Evolutionary conservation across 2,888 invertebrate genomes (phyloP), one percentile per base, ranked within the genome.

Genomic region (Eupithecia exiguata): DNA sequence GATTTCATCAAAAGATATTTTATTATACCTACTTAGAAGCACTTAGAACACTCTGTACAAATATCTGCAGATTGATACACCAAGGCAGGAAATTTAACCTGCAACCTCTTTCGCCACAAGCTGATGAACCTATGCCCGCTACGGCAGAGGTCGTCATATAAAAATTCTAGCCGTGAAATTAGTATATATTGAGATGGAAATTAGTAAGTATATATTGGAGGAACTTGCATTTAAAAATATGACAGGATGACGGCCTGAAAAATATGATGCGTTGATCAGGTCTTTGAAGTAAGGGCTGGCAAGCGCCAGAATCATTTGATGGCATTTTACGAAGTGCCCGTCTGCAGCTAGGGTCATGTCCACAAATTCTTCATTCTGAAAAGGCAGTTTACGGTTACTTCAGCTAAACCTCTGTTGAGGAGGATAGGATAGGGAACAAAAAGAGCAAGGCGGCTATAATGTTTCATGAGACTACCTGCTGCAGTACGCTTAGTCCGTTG

Each of bases 281-380:
- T 93, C 91, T 78, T 92, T 94, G 65, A 94, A 85, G 77, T 89
- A 94, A 0, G 94, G 94, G 73, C 94, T 94, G n/a, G 93, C 90
- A 1, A 94, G 84, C 0, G 94, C 94, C 70, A 94, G 84, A 4
- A 94, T 84, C 43, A 94, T 83, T 83, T 94, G 93, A 75, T 94
- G 94, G 1, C 94, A 94, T 78, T 93, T 94, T 14, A 94, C 94
- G 72, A 89, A 82, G 76, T 93, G 92, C 1, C 94, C 94, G 66
- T 94, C 93, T 1, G 94, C 94, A 14, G 94, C 94, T 46, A 94
- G 78, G 0, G 94, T 94, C 92, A 94, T 91, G 74, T 94, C 94
- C 53, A 94, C 94, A 83, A 94, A 94, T 75, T 94, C 93, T 72
- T 90, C 92, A 84, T 90, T 93, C 94, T 94, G 84, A 30, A 84